Base-by-base conservation (phyloP, 2,888 invertebrate genomes). In the Polydrusus tereticollis region DNA sequence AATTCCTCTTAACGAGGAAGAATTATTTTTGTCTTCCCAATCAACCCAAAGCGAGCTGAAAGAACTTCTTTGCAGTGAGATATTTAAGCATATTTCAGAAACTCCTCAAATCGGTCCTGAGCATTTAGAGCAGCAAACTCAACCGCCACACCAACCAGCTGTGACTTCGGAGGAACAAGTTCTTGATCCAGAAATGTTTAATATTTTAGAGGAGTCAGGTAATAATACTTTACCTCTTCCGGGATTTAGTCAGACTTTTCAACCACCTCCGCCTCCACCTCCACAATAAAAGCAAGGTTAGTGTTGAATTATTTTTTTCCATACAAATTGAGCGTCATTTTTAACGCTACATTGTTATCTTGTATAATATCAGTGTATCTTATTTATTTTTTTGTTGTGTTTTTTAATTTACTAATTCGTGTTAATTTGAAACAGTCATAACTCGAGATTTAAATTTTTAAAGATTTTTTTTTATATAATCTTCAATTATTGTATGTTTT, bases 231-330 rank as follows among this genome's bases (percentile, higher is more conserved):
- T 85, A 72, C 86, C 86, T 47, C 78, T 87, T 75, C 87, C 87
- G 36, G 85, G 86, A 38, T 87, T 87, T 78, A 86, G 85, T 80
- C 86, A 87, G 79, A 87, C 86, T 41, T 87, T 87, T 79, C 86
- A 87, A 76, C 83, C 85, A 58, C 86, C 84, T 26, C 79, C 78
- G n/a, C 74, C 77, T 33, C 74, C 74, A 5, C 66, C 41, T 5
- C 41, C 41, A 16, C 14, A 41, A 41, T 41, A 6, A 67, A 23
- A 29, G 18, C 14, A 29, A 55, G 52, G 52, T 55, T 55, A 55
- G 52, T 55, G 29, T 52, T 52, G 5, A 16, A 29, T 55, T 29
- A 16, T 50, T 29, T 16, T 29, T 29, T 18, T 29, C 3, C 29
- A 16, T 5, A 10, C 45, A 47, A 10, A 8, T 21, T 47, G n/a